Base-by-base conservation (phyloP, 2,113 vertebrate species). In the Hyaena hyaena region DNA sequence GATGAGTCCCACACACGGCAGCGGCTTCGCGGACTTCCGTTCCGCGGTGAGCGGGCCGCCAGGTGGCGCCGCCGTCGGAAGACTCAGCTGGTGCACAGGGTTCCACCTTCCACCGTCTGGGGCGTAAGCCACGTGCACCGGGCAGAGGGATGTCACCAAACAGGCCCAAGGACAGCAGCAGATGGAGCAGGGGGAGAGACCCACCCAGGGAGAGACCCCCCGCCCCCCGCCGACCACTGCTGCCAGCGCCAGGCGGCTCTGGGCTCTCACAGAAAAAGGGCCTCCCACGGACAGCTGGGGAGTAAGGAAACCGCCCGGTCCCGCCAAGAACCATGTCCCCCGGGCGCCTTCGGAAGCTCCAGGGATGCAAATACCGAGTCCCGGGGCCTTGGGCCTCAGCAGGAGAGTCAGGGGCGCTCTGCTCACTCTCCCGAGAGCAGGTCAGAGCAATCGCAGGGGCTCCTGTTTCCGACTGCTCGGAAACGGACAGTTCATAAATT, bases 401-500 rank as follows among this genome's bases (percentile, higher is more conserved):
- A 12, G 50, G 50, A 50, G 11, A 12, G 50, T 24, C 82, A 65
- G 55, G 21, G 33, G 8, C 1, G 2, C 23, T 80, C 19, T 23
- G 90, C 85, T 43, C 31, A 2, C 93, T 77, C 91, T 35, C 69
- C 39, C 33, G 2, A 31, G 26, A 77, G 77, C 88, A 90, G 95
- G 50, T 80, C 68, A 53, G 19, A 90, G 73, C 93, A 80, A 26
- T 79, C 33, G 73, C 2, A 6, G 19, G 61, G 95, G 43, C 83
- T 95, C 87, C 90, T 31, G 77, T 48, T 81, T 63, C 69, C 93
- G 68, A 79, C 66, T 45, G 23, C 93, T 86, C 55, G 2, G 95
- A 85, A 97, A 95, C 0, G 48, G 97, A 50, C 92, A 95, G 81
- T 83, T 98, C 80, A 96, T 84, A 88, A 97, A 95, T 3, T 24